phyloP scores from a whole-genome alignment of 2,113 vertebrate genomes.

The Oplegnathus fasciatus region DNA sequence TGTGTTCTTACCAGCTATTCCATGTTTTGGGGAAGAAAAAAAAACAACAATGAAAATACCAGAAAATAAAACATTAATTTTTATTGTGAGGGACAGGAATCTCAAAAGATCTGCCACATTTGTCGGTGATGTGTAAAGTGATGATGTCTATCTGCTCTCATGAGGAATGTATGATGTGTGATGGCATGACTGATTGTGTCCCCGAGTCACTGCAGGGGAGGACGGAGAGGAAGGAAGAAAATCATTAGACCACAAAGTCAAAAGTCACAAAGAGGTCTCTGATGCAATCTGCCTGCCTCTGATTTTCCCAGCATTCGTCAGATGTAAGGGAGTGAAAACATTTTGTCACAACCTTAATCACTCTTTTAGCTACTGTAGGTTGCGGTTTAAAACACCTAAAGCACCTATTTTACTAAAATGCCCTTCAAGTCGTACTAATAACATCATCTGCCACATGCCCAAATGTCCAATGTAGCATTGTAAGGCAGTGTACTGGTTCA shows the following conservation, averaged over 20 bases:
- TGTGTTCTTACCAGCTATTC: not conserved
- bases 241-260: slow-evolving; percentile 45
- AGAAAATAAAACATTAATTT: not conserved
- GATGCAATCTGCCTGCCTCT: slow-evolving; percentile 34
- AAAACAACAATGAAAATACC: too few relatives aligned
- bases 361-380: not conserved
- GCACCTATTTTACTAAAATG: not conserved
- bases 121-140: slow-evolving; percentile 16
- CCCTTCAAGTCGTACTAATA: too few relatives aligned
- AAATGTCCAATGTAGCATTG: not conserved
- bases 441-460: not conserved
- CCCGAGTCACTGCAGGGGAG: slow-evolving; percentile 7
- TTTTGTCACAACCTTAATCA: not conserved
- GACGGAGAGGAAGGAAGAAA: slow-evolving; percentile 54
- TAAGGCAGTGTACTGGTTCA: too few relatives aligned
- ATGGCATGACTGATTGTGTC: slow-evolving; percentile 59
- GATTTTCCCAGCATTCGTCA: slow-evolving; percentile 29
- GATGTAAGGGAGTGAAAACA: not conserved
- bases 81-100: not conserved
- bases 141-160: slow-evolving; percentile 63
- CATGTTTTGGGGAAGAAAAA: not conserved
- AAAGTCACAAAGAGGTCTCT: slow-evolving; percentile 51
- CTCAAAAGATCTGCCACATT: slow-evolving; percentile 18
- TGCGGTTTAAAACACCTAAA: not conserved
- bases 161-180: slow-evolving; percentile 46